Percentiles rank a stretch among this genome's conserved stretches.
phyloP scores from a whole-genome alignment of 1,140 invertebrate genomes.

The Leptoteleia sp. region DNA sequence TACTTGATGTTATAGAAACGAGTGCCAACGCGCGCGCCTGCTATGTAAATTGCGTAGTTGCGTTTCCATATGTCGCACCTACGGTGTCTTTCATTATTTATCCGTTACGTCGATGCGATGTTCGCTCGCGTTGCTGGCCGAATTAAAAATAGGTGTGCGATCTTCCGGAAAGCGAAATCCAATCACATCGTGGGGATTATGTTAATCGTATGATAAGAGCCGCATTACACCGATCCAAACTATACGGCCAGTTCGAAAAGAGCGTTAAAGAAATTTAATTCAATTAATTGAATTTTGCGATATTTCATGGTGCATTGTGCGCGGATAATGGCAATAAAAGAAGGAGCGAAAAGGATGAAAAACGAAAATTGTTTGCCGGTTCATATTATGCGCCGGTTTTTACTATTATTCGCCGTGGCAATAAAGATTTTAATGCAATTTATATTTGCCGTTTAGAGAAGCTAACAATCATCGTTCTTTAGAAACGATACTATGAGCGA shows the following conservation, averaged over 20 bases:
- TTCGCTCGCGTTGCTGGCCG: neutral
- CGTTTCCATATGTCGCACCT: constrained; percentile 43
- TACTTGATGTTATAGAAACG: constrained; percentile 45
- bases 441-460: no score
- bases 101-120: constrained; percentile 16
- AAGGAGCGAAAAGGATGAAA: no score
- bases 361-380: no score
- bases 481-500: no score
- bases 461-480: no score
- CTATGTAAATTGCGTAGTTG: constrained; percentile 23
- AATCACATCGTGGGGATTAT: constrained; percentile 32
- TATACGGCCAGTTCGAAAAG: neutral
- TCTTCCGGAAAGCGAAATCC: constrained; percentile 26
- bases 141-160: constrained; percentile 43
- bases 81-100: constrained; percentile 51
- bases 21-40: constrained; percentile 2
- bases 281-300: constrained; percentile 17
- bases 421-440: no score
- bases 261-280: constrained; percentile 4
- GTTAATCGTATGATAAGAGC: constrained; percentile 34
- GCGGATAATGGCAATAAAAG: no score
- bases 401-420: no score
- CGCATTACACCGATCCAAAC: constrained; percentile 7
- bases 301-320: no score
- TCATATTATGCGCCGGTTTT: no score